Evolutionary conservation across 2,888 invertebrate species (phyloP), one percentile per base, ranked within the genome.

Genomic region (Pollenia labialis): DNA sequence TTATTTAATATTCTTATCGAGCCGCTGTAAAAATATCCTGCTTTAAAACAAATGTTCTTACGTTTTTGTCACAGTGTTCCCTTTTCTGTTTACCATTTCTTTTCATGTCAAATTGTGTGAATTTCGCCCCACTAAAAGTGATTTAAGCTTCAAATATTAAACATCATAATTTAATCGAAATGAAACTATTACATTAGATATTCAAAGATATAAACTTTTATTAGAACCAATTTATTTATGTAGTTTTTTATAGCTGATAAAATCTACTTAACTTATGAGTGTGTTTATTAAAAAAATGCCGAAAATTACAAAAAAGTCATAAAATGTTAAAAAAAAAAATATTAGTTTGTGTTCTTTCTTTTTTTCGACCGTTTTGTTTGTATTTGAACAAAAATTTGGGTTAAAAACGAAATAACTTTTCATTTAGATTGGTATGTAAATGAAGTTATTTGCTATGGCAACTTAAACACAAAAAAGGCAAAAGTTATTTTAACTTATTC

Each of bases 381-480:
- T 46, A 54, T 54, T 74, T 64, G 23, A 54, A 80, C 32, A 69
- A 23, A 76, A 66, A 80, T 86, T 79, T 79, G 79, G 82, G 79
- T 56, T 86, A 83, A 83, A 83, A 83, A 71, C 40, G 52, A 82
- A 86, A 86, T 80, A 80, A 64, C 64, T 83, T 86, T 80, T 76
- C 64, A 52, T 74, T 64, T 44, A 60, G 80, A 86, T 83, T 86
- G 75, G 42, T 83, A 80, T 86, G 83, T 80, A 83, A 86, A 86
- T 86, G 71, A 76, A 80, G 74, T 86, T 82, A 82, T 86, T 83
- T 83, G 75, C 83, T 64, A 83, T 83, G 80, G 80, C 56, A 86
- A 83, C 80, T 44, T 9, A 23, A 10, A 48, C 32, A 62, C n/a
- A 69, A 16, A 48, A 18, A 56, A 10, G 48, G 0, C 6, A 76